These are phyloP conservation scores for Rutpela maculata DNA, from an alignment of 2,888 invertebrate species.

Conservation along the genomic window DNA sequence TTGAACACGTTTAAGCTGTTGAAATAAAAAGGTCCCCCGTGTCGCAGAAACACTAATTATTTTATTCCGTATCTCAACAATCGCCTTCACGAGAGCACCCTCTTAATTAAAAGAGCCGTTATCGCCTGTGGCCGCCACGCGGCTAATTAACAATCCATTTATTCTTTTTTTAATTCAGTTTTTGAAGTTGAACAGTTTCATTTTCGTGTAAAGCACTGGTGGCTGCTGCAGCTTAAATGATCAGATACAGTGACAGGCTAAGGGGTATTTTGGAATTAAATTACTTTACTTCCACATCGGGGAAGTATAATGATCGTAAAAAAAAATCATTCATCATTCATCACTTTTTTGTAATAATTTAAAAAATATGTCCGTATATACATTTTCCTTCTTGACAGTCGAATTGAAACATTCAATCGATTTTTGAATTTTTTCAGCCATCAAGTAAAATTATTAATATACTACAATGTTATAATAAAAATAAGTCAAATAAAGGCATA, in stretches of 20 bases:
- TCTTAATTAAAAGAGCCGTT: constrained; percentile 44
- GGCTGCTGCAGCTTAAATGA: constrained; percentile 21
- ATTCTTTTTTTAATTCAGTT: constrained; percentile 34
- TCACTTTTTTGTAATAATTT: too few species aligned
- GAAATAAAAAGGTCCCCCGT: constrained; percentile 23
- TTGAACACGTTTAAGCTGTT: constrained; percentile 35
- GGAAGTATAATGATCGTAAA: too few species aligned
- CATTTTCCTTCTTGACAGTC: too few species aligned
- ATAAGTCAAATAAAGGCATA: too few species aligned
- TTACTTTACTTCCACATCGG: too few species aligned
- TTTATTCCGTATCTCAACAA: constrained; percentile 36
- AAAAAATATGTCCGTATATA: too few species aligned
- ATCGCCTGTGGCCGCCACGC: constrained; percentile 44
- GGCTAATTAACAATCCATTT: constrained; percentile 50
- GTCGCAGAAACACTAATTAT: constrained; percentile 41
- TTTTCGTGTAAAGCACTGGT: constrained; percentile 8
- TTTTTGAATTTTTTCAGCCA: too few species aligned
- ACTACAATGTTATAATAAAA: too few species aligned
- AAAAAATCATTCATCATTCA: too few species aligned
- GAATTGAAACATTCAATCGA: too few species aligned
- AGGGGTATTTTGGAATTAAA: not conserved
- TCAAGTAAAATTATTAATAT: too few species aligned
- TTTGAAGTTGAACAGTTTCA: constrained; percentile 37
- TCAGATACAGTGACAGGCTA: not conserved
- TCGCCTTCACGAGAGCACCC: constrained; percentile 26